Evolutionary conservation across 2,113 vertebrate genomes (phyloP), one percentile per base, ranked within the genome.

Genomic region (Cebidichthys violaceus): DNA sequence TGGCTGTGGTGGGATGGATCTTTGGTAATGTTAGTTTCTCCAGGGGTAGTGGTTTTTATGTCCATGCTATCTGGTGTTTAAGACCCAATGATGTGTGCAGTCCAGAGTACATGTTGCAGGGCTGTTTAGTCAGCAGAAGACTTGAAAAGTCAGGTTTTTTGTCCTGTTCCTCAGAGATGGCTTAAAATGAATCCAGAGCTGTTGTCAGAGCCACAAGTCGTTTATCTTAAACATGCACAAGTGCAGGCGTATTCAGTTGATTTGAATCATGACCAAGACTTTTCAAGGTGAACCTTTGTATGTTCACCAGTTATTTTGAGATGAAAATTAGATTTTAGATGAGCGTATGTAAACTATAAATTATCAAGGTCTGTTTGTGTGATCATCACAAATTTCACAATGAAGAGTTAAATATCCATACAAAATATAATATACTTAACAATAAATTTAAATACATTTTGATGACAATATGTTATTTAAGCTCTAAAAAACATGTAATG

Each of bases 1-100:
- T 72, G 77, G 60, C 45, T 20, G 45, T 24, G 27, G 11, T 31
- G 7, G 17, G 20, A 13, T n/a, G 6, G n/a, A 43, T 3, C 6
- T 70, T 62, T 71, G 24, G 33, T 43, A 22, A 72, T 6, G n/a
- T 24, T 39, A 3, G 24, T 41, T 72, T 72, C 65, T 68, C 8
- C 24, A 24, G 65, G 20, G 39, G 24, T 20, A 18, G 6, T 66
- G 39, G 37, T 43, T 27, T 13, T 27, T 66, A 43, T 45, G 41
- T 29, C 15, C 4, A 45, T 18, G 24, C 27, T 37, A 9, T 55
- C 22, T 39, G 33, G 13, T 39, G 52, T 13, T 54, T 27, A n/a
- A 52, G 9, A 59, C 15, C 37, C 15, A 41, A 13, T 41, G 8
- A n/a, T 2, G 29, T 52, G 45, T 35, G 11, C 20, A 69, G 45